These are phyloP conservation scores for Hyposoter didymator DNA, from an alignment of 2,888 invertebrate genomes.

Conservation along the genomic window DNA sequence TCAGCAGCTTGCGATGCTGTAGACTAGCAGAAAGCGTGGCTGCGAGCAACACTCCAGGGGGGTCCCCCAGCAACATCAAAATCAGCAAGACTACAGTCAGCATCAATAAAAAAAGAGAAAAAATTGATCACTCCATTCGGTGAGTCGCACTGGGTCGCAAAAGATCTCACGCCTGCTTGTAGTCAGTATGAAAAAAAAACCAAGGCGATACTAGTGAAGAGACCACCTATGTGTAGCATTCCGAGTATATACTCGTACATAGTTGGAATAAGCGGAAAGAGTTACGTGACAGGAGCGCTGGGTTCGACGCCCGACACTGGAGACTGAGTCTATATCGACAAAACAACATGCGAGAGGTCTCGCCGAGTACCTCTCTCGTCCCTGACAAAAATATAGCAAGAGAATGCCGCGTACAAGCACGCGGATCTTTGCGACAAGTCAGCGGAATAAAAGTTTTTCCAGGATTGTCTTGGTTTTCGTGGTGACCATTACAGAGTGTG, in stretches of 20 bases:
- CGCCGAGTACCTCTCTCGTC: slow-evolving; percentile 32
- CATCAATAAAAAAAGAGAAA: background rate
- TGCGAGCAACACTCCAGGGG: too few species aligned
- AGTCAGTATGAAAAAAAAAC: slow-evolving; percentile 10
- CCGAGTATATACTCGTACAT: slow-evolving; percentile 18
- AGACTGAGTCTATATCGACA: slow-evolving; percentile 71
- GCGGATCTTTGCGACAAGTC: slow-evolving; percentile 73
- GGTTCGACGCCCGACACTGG: slow-evolving; percentile 73
- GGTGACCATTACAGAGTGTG: slow-evolving; percentile 2
- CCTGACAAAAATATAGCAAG: slow-evolving; percentile 52
- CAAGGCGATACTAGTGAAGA: slow-evolving; percentile 13
- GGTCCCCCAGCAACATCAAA: too few species aligned
- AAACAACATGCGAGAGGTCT: slow-evolving; percentile 75
- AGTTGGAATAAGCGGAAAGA: slow-evolving; percentile 60
- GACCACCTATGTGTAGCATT: slow-evolving; percentile 6
- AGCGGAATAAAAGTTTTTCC: slow-evolving; percentile 80
- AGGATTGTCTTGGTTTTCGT: slow-evolving; percentile 57
- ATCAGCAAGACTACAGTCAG: too few species aligned
- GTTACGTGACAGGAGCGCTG: slow-evolving; percentile 74
- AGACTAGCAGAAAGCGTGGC: too few species aligned
- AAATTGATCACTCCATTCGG: background rate
- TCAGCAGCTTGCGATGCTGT: too few species aligned
- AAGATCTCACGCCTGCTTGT: slow-evolving; percentile 11
- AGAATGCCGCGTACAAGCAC: slow-evolving; percentile 23
- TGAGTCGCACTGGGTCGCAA: slow-evolving; percentile 1